Evolutionary conservation across 2,888 invertebrate species (phyloP), one percentile per base, ranked within the genome.

Genomic region (Actias luna): DNA sequence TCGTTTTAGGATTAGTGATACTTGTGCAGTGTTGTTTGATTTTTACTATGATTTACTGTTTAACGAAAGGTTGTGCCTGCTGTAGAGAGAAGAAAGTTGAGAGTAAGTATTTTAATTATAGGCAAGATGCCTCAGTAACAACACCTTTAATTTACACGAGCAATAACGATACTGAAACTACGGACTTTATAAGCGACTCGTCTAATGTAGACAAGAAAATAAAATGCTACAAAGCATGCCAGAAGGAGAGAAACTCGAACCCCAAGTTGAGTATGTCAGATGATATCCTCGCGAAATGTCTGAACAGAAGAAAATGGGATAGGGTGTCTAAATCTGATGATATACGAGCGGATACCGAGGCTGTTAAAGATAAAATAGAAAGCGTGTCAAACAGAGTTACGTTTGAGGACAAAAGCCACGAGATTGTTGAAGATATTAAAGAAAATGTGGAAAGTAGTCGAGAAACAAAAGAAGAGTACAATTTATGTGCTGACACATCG

Each of bases 271-370:
- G 86, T 62, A 78, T 89, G 77, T 90, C 92, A 0, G 92, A 92
- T 63, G 92, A 92, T 69, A 89, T 92, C 18, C 65, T 92, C 46
- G 81, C 87, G 0, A 92, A 92, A 78, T 92, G 89, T 65, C 52
- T 92, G 5, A 89, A 82, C 3, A 79, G 91, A 66, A 73, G 92
- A 14, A 83, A 87, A 60, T 92, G 92, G 92, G 80, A 72, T 5
- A 76, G 76, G 2, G 71, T 83, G 27, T 76, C 80, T 5, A 80
- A 73, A 69, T 80, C 84, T 0, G 81, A 84, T 25, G 73, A 71
- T 0, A 76, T 77, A 12, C 73, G 69, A 10, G 75, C 76, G 42
- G 27, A 50, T 59, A 22, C 62, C 50, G 60, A 65, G 63, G 27
- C 46, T 61, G 36, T 31, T 22, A 39, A 46, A 64, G 50, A 65